Evolutionary conservation across 2,113 vertebrate genomes (phyloP).

Genomic region (Gallinago media): DNA sequence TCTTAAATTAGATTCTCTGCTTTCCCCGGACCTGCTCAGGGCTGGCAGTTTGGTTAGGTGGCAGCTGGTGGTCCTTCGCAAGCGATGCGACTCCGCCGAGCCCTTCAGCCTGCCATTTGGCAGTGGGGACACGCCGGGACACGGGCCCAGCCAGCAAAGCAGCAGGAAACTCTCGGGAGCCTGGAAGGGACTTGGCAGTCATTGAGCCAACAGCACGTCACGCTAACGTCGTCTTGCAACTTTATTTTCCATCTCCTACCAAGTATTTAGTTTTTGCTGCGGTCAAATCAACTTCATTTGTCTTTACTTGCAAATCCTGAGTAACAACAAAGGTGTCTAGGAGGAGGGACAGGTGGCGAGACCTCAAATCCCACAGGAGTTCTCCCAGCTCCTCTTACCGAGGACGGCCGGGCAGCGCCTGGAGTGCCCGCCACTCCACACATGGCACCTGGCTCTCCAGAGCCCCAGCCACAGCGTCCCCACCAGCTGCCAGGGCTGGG

Average conservation of each 20-base stretch:
- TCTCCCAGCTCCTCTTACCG: fast-evolving
- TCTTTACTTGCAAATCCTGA: not conserved
- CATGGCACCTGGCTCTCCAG: not conserved
- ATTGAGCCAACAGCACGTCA: not conserved
- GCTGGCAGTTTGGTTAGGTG: not conserved
- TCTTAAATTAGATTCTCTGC: not conserved
- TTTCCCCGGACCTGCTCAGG: not conserved
- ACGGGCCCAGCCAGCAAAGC: not conserved
- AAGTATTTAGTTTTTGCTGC: not conserved
- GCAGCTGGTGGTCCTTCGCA: not conserved
- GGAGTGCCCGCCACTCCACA: fast-evolving
- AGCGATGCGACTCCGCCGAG: fast-evolving
- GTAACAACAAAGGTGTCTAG: not conserved
- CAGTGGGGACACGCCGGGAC: not conserved
- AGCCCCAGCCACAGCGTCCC: not conserved
- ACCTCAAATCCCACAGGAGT: not conserved
- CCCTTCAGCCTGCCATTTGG: not conserved
- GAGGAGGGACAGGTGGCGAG: not conserved
- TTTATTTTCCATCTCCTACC: not conserved
- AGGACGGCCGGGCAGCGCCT: not conserved
- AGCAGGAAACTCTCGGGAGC: not conserved
- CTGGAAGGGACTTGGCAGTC: not conserved
- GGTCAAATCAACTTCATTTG: not conserved
- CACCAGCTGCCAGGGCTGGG: not conserved
- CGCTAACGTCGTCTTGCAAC: fast-evolving